Conservation (phyloP, 1,140 invertebrate genomes). For the Atta cephalotes region DNA sequence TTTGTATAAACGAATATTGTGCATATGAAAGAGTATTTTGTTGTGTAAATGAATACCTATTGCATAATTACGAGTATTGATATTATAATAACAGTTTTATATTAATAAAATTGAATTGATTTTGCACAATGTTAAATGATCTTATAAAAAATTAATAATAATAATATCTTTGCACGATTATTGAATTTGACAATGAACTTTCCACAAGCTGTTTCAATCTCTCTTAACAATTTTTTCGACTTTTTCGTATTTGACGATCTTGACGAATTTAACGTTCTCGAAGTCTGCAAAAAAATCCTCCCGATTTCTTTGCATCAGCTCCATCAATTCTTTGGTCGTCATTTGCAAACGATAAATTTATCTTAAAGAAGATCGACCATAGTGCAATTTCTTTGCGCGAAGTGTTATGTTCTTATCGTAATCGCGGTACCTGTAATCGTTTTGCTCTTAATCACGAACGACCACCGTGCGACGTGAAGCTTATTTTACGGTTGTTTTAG, state of each 20-base stretch:
- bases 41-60: background rate
- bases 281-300: constrained; percentile 19
- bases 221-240: constrained; percentile 36
- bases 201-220: constrained; percentile 9
- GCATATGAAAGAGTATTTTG: background rate
- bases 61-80: background rate
- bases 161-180: background rate
- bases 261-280: constrained; percentile 24
- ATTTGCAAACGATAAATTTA: constrained; percentile 54
- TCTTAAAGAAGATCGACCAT: constrained; percentile 42
- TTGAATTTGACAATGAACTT: background rate
- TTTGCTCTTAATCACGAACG: constrained; percentile 2
- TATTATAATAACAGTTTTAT: background rate
- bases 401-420: background rate
- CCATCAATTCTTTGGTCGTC: constrained; percentile 36
- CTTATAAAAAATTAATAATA: constrained; percentile 9
- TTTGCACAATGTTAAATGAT: background rate
- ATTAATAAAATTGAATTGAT: background rate
- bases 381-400: constrained; percentile 9
- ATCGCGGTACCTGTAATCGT: background rate
- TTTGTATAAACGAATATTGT: constrained; percentile 1
- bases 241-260: constrained; percentile 23
- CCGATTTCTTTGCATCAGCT: constrained; percentile 36
- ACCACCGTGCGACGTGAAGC: background rate
- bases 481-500: constrained; percentile 43